Percentiles rank a stretch among this genome's conserved stretches.
Conservation (phyloP, 2,113 vertebrate genomes). For the Chloropsis hardwickii region DNA sequence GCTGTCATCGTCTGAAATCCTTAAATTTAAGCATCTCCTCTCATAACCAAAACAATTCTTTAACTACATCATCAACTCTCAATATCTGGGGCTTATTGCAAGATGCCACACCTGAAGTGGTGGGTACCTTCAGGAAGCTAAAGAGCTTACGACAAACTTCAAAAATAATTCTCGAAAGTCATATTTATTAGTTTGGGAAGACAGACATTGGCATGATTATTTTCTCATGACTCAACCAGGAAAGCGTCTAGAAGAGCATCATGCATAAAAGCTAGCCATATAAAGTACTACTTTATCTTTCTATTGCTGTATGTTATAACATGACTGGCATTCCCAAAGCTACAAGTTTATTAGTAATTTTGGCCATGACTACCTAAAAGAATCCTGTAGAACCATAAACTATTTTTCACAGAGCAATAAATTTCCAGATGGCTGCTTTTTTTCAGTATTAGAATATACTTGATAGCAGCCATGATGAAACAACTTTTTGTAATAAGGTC, state of each 20-base stretch:
- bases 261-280: neutral
- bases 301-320: neutral
- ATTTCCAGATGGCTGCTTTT: neutral
- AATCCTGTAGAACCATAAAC: neutral
- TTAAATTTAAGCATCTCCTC: neutral
- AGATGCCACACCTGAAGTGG: neutral
- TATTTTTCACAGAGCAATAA: neutral
- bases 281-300: neutral
- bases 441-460: neutral
- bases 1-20: neutral
- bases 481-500: neutral
- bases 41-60: neutral
- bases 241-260: neutral
- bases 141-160: neutral
- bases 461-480: conserved; percentile 10
- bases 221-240: neutral
- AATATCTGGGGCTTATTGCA: neutral
- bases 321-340: neutral
- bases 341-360: neutral
- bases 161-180: neutral
- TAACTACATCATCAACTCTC: neutral
- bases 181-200: neutral
- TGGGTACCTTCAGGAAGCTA: neutral
- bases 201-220: neutral
- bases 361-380: neutral